Conservation (phyloP, 2,113 vertebrate genomes). For the Hippocampus abdominalis region DNA sequence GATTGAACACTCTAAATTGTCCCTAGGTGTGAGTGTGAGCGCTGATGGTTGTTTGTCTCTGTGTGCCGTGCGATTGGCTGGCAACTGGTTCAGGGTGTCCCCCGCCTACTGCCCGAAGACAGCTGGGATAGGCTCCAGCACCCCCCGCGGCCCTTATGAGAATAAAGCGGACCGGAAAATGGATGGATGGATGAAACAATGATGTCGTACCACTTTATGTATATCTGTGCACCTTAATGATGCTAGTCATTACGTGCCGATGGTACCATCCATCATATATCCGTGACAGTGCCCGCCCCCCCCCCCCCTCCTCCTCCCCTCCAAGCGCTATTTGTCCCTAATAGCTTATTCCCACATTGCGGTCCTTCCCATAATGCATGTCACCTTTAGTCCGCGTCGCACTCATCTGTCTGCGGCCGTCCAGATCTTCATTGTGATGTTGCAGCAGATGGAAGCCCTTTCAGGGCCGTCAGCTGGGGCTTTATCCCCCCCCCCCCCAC, state of each 20-base stretch:
- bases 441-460: slow-evolving; percentile 64
- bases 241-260: slow-evolving; percentile 19
- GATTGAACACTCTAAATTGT: too few species aligned
- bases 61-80: too few species aligned
- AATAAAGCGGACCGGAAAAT: too few species aligned
- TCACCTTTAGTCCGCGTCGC: slow-evolving; percentile 26
- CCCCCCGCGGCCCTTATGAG: too few species aligned
- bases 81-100: too few species aligned
- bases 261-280: slow-evolving; percentile 27
- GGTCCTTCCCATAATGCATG: slow-evolving; percentile 35
- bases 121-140: too few species aligned
- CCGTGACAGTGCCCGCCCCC: neutral
- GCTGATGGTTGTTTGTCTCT: too few species aligned
- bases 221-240: neutral
- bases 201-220: neutral
- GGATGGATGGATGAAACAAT: neutral
- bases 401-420: slow-evolving; percentile 42
- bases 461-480: slow-evolving; percentile 58
- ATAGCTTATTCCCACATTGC: slow-evolving; percentile 36
- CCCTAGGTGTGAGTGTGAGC: too few species aligned
- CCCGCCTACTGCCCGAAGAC: too few species aligned
- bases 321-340: slow-evolving; percentile 46
- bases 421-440: slow-evolving; percentile 54
- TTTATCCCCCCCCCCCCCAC: neutral
- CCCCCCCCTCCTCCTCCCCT: neutral